These are phyloP conservation scores for Zaprionus davidi DNA, from an alignment of 1,140 invertebrate genomes.

Conservation along the genomic window DNA sequence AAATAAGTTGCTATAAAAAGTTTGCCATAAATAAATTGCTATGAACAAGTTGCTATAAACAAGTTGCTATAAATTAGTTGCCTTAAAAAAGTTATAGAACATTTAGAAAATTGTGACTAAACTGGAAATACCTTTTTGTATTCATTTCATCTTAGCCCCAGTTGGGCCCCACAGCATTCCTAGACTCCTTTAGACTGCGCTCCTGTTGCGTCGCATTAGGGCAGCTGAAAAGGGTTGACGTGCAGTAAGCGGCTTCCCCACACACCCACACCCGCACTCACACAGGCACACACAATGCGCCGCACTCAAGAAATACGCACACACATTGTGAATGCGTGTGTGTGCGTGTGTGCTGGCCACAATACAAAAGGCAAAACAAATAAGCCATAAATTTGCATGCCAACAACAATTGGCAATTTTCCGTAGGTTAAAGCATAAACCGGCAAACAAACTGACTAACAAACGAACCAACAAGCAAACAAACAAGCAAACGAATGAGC, in stretches of 20 bases:
- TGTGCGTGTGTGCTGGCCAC: slow-evolving; percentile 11
- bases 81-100: no score
- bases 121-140: no score
- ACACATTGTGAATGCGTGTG: slow-evolving; percentile 8
- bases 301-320: slow-evolving; percentile 6
- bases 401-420: slow-evolving; percentile 78
- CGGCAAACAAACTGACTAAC: slow-evolving; percentile 52
- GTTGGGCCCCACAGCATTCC: background rate
- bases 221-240: slow-evolving; percentile 54
- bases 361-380: slow-evolving; percentile 62
- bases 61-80: no score
- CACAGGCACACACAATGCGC: background rate
- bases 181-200: background rate
- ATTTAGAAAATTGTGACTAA: no score
- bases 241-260: slow-evolving; percentile 40
- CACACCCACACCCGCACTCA: background rate
- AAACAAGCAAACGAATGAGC: slow-evolving; percentile 23
- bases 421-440: slow-evolving; percentile 62
- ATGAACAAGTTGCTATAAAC: no score
- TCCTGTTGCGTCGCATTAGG: slow-evolving; percentile 43
- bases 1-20: no score
- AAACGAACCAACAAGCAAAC: slow-evolving; percentile 53
- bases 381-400: slow-evolving; percentile 81
- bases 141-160: background rate
- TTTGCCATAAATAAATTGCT: no score